phyloP scores from a whole-genome alignment of 2,113 vertebrate species.

The Ophthalmolycus amberensis region DNA sequence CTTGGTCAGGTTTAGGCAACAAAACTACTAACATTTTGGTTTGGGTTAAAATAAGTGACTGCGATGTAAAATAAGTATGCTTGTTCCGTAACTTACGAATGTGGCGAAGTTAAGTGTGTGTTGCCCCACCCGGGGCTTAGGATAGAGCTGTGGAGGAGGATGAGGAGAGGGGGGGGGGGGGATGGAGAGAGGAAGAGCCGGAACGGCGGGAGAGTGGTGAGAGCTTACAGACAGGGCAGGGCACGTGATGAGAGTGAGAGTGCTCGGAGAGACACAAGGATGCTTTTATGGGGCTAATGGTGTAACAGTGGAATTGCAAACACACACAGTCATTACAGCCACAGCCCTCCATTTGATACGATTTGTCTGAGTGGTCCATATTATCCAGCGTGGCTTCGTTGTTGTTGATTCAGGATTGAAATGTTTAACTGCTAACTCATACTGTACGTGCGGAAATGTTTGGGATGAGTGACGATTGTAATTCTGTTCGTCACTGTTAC shows the following conservation, averaged over 20 bases:
- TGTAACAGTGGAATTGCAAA: slow-evolving; percentile 2
- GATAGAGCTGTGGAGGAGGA: neutral
- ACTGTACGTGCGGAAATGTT: slow-evolving; percentile 26
- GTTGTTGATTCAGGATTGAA: slow-evolving; percentile 41
- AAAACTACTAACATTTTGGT: too few relatives aligned
- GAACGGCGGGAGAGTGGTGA: neutral
- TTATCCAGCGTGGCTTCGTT: neutral
- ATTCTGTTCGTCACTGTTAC: slow-evolving; percentile 44
- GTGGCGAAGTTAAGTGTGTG: too few relatives aligned
- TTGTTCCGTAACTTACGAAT: too few relatives aligned
- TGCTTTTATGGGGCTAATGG: slow-evolving; percentile 29
- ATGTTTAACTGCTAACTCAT: slow-evolving; percentile 17
- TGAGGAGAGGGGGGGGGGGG: neutral
- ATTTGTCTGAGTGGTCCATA: slow-evolving; percentile 14
- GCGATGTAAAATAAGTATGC: too few relatives aligned
- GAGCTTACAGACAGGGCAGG: neutral
- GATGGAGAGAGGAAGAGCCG: neutral
- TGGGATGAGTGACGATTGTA: slow-evolving; percentile 14
- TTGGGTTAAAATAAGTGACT: too few relatives aligned
- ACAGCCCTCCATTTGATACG: neutral
- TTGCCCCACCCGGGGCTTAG: too few relatives aligned
- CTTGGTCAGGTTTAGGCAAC: too few relatives aligned
- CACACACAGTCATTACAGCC: neutral
- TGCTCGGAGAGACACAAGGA: slow-evolving; percentile 15
- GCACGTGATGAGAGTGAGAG: slow-evolving; percentile 1